These are phyloP conservation scores for Busseola fusca DNA, from an alignment of 2,888 invertebrate genomes.

Conservation along the genomic window DNA sequence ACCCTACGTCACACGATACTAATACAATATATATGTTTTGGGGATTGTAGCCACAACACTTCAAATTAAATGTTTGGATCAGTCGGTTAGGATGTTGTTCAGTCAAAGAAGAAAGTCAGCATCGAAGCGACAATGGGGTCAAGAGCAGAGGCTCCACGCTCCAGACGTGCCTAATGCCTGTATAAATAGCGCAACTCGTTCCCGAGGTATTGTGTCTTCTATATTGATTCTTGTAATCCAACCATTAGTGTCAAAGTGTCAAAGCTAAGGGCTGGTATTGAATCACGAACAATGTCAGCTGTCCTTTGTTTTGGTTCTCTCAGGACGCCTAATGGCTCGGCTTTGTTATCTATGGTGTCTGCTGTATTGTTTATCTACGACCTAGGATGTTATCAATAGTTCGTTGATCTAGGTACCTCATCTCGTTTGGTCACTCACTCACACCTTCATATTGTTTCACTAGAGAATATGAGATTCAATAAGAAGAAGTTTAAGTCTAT, in stretches of 20 bases:
- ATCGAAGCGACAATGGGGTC: conserved; percentile 31
- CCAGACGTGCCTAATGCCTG: neutral
- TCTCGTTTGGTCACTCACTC: neutral
- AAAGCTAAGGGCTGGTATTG: conserved; percentile 6
- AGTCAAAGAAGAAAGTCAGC: too few species aligned
- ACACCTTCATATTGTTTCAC: neutral
- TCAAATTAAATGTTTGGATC: neutral
- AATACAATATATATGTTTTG: neutral
- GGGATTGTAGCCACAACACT: fast-evolving
- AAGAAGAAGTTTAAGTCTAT: too few species aligned
- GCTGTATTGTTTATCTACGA: neutral
- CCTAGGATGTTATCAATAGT: neutral
- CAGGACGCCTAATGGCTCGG: conserved; percentile 5
- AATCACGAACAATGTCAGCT: neutral
- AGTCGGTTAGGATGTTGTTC: conserved; percentile 8
- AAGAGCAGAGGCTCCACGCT: conserved; percentile 19
- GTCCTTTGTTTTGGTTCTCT: conserved; percentile 18
- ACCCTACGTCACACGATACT: neutral
- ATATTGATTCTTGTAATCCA: conserved; percentile 9
- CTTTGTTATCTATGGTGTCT: conserved; percentile 1
- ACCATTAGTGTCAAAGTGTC: conserved; percentile 1
- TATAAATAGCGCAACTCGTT: neutral
- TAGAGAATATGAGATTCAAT: too few species aligned
- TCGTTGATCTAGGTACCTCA: neutral
- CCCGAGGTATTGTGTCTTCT: conserved; percentile 1